These are phyloP conservation scores for Steatornis caripensis DNA, from an alignment of 2,113 vertebrate species.

Conservation along the genomic window DNA sequence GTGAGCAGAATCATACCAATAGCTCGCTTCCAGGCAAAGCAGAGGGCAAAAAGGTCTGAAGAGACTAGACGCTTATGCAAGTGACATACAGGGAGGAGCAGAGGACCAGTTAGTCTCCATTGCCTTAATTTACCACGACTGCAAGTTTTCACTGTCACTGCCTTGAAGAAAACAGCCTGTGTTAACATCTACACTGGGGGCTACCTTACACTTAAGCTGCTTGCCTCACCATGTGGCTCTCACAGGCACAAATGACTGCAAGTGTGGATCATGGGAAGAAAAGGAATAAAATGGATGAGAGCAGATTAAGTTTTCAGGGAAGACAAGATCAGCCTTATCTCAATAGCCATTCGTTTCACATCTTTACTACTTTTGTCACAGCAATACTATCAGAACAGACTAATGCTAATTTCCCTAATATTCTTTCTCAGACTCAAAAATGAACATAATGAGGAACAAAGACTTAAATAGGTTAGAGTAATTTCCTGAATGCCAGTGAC, in stretches of 20 bases:
- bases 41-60: neutral
- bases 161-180: neutral
- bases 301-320: slow-evolving; percentile 2
- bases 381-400: neutral
- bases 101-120: neutral
- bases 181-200: neutral
- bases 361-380: slow-evolving; percentile 1
- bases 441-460: neutral
- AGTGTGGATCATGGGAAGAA: neutral
- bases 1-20: neutral
- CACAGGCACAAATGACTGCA: neutral
- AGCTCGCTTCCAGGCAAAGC: neutral
- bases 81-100: neutral
- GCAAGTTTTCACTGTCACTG: neutral
- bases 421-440: slow-evolving; percentile 5
- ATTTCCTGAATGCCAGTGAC: neutral
- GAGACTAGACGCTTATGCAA: neutral
- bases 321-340: slow-evolving; percentile 21
- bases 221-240: neutral
- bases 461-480: slow-evolving; percentile 1
- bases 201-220: neutral
- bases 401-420: slow-evolving; percentile 30
- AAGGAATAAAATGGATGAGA: neutral
- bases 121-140: neutral
- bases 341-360: slow-evolving; percentile 25